Base-by-base conservation (phyloP, 1,140 invertebrate species). In the Heliothis subflexa region DNA sequence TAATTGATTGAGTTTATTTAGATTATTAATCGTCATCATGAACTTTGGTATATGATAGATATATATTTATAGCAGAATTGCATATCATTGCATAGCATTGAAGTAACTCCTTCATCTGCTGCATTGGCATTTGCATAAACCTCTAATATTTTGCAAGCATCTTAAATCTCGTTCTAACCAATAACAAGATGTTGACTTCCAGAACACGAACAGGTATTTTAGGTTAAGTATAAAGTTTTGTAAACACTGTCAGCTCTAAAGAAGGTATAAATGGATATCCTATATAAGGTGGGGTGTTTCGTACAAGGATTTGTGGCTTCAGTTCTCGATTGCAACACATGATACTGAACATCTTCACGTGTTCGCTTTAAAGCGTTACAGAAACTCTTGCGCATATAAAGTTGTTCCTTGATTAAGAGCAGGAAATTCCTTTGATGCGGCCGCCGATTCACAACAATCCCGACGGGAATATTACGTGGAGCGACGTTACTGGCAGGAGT, bases 401-500 rank as follows among this genome's bases (percentile, higher is more conserved):
- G 68, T 75, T 83, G 81, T 84, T 87, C 85, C 84, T 85, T 87
- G 85, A 90, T 89, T 87, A 83, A 85, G 84, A 88, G 85, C 89
- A 91, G 89, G 89, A 94, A 92, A 92, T 93, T 89, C 91, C 90
- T 92, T 91, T 89, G 89, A 90, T 88, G 79, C 82, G 78, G 64
- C 81, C 62, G 83, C 80, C 79, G 78, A 88, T 89, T 86, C 86
- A 89, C 80, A 89, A 91, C 85, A 89, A 89, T 85, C 85, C 84
- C 83, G 86, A 85, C 89, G 88, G 89, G 90, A 91, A 89, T 89
- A 91, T 89, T 86, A 81, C 85, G 83, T 77, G 78, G 73, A 57
- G 77, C 81, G 54, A 86, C 86, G 90, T 88, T 83, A 85, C 81
- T 14, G 40, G 11, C 79, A 78, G 80, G 9, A 1, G 70, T 73